Evolutionary conservation across 2,113 vertebrate genomes (phyloP).

Genomic region (Neopipo cinnamomea): DNA sequence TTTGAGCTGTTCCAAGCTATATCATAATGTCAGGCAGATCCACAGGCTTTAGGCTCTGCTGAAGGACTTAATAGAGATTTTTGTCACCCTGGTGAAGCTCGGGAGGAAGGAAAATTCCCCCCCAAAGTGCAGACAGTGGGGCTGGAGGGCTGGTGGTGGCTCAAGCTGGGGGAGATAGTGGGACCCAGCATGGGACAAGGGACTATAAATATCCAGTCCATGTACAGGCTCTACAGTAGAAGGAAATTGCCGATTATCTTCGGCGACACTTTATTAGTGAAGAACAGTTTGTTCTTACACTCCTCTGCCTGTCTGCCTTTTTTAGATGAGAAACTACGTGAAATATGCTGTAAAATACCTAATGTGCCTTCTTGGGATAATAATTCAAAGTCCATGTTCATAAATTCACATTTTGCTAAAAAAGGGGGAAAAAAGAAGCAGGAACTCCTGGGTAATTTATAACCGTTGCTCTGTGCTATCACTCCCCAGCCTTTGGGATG

Average conservation of each 20-base stretch:
- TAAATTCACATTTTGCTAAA: slow-evolving; percentile 34
- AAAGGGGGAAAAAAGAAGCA: neutral
- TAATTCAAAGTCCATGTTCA: slow-evolving; percentile 36
- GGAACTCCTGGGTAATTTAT: neutral
- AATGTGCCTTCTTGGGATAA: slow-evolving; percentile 36
- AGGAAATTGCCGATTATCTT: slow-evolving; percentile 24
- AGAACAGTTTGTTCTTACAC: slow-evolving; percentile 45
- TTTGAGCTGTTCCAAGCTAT: neutral
- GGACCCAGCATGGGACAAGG: neutral
- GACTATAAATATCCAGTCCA: neutral
- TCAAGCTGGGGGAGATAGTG: neutral
- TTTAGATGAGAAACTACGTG: slow-evolving; percentile 7
- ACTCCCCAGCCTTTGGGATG: neutral
- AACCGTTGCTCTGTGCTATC: neutral
- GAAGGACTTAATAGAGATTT: neutral
- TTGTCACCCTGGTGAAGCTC: neutral
- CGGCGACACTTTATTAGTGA: neutral
- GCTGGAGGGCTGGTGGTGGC: neutral
- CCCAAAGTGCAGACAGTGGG: neutral
- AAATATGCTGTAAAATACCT: slow-evolving; percentile 36
- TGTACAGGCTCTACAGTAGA: neutral
- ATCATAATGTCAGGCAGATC: neutral
- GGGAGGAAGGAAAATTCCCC: neutral
- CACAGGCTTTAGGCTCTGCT: neutral
- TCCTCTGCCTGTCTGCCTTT: slow-evolving; percentile 26